These are phyloP conservation scores for Yponomeuta malinellus DNA, from an alignment of 2,888 invertebrate genomes.

Conservation along the genomic window DNA sequence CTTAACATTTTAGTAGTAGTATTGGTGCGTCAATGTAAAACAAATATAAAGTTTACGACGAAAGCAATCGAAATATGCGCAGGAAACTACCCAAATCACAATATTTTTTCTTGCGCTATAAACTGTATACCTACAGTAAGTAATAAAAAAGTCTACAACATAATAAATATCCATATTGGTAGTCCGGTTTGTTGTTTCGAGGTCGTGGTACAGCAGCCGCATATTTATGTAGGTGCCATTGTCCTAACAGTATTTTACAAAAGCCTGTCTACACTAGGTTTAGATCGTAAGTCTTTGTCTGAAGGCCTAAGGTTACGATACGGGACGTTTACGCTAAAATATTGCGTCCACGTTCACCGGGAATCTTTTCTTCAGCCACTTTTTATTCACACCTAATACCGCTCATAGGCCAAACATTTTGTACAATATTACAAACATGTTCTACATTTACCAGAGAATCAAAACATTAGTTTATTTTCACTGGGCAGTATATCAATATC, in stretches of 20 bases:
- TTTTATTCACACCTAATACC: background rate
- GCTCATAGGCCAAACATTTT: background rate
- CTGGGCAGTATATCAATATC: background rate
- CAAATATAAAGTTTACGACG: no score
- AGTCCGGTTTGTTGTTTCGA: background rate
- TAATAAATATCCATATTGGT: conserved; percentile 3
- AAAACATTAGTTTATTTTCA: background rate
- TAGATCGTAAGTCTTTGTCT: conserved; percentile 12
- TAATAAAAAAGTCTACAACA: background rate
- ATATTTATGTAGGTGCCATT: conserved; percentile 8
- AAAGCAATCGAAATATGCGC: no score
- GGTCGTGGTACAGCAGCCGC: background rate
- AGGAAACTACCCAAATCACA: no score
- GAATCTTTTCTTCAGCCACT: background rate
- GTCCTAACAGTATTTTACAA: conserved; percentile 13
- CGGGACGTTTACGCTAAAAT: conserved; percentile 5
- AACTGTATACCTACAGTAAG: background rate
- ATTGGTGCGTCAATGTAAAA: no score
- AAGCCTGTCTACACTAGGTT: conserved; percentile 9
- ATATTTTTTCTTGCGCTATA: background rate
- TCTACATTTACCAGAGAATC: background rate
- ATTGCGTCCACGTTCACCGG: background rate
- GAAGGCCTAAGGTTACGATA: conserved; percentile 8
- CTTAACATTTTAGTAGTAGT: no score
- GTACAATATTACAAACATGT: background rate